Percentiles rank a stretch among this genome's conserved stretches.
phyloP scores from a whole-genome alignment of 2,888 invertebrate species.

The Drosophila anceps region DNA sequence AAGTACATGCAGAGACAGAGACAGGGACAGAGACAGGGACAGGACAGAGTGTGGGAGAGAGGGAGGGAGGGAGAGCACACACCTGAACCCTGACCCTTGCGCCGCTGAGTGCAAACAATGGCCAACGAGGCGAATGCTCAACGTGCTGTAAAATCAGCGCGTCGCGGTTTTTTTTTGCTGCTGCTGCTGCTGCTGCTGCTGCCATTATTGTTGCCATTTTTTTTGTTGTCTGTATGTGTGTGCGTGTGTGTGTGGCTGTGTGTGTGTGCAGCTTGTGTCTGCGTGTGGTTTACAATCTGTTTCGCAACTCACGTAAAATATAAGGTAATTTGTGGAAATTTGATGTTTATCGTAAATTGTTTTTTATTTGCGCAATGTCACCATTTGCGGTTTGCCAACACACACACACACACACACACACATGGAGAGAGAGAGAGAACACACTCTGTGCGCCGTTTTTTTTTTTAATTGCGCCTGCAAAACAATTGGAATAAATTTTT shows the following conservation, averaged over 20 bases:
- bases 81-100: constrained; percentile 12
- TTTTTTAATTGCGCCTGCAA: constrained; percentile 60
- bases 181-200: constrained; percentile 11
- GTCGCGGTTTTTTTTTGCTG: constrained; percentile 66
- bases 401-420: constrained; percentile 39
- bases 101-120: constrained; percentile 62
- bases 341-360: constrained; percentile 85
- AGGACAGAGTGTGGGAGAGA: not conserved
- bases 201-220: constrained; percentile 32
- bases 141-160: constrained; percentile 77
- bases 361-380: constrained; percentile 83
- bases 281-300: constrained; percentile 81
- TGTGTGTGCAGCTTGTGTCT: constrained; percentile 43
- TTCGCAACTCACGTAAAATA: constrained; percentile 85
- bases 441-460: constrained; percentile 6
- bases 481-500: constrained; percentile 66
- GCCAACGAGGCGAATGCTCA: constrained; percentile 71
- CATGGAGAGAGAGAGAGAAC: constrained; percentile 17
- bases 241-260: constrained; percentile 20
- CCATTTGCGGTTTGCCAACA: constrained; percentile 78
- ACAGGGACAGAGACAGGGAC: no score
- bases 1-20: constrained; percentile 42
- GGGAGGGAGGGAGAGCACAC: not conserved
- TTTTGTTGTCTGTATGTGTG: constrained; percentile 23
- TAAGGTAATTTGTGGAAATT: constrained; percentile 85